Conservation (phyloP, 2,888 invertebrate species). For the Drosophila colorata region DNA sequence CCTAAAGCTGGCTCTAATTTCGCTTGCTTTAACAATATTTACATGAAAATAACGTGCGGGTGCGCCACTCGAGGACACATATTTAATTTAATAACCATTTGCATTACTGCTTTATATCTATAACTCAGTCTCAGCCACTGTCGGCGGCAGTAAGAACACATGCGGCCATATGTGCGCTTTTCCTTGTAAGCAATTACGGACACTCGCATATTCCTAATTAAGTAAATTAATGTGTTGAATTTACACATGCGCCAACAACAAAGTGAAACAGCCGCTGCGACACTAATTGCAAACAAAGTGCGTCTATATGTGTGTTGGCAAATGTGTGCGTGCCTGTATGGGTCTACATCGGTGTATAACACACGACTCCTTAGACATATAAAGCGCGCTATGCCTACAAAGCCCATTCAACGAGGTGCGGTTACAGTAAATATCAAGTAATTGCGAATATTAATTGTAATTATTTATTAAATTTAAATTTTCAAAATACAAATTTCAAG, state of each 20-base stretch:
- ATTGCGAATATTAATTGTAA: constrained; percentile 15
- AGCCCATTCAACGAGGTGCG: constrained; percentile 9
- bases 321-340: constrained; percentile 5
- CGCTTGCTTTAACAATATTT: constrained; percentile 32
- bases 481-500: too few relatives aligned
- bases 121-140: constrained; percentile 24
- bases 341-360: constrained; percentile 16
- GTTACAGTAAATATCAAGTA: constrained; percentile 30
- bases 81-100: constrained; percentile 79
- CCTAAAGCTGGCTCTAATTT: constrained; percentile 1
- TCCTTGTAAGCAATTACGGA: constrained; percentile 75
- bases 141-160: constrained; percentile 35
- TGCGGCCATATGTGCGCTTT: constrained; percentile 64
- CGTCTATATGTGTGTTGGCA: constrained; percentile 22
- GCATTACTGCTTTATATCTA: constrained; percentile 56
- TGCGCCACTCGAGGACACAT: constrained; percentile 39
- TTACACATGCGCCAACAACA: constrained; percentile 69
- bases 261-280: constrained; percentile 76
- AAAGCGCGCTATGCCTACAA: constrained; percentile 2
- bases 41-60: constrained; percentile 33
- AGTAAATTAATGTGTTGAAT: constrained; percentile 78
- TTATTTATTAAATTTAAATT: background rate
- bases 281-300: constrained; percentile 78
- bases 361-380: constrained; percentile 32
- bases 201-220: constrained; percentile 77